A percentile compares a stretch with the other conserved stretches of the same genome.
Evolutionary conservation across 1,140 invertebrate species (phyloP).

Genomic region (Drosophila aff.): DNA sequence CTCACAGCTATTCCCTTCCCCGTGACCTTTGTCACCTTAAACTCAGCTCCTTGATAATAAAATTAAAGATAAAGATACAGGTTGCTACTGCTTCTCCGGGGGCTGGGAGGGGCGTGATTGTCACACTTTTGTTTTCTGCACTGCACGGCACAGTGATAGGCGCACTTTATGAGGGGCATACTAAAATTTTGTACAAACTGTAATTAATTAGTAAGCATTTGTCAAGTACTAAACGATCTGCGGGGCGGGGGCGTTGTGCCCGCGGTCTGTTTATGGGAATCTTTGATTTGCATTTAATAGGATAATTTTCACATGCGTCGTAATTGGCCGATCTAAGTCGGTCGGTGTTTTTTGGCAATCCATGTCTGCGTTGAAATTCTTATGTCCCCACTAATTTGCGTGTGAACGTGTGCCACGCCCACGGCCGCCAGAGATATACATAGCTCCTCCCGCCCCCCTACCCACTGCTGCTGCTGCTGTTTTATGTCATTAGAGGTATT

Average conservation of each 20-base stretch:
- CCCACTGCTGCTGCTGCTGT: slow-evolving; percentile 65
- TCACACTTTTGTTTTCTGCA: slow-evolving; percentile 81
- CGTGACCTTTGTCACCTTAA: slow-evolving; percentile 25
- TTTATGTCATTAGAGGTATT: slow-evolving; percentile 82
- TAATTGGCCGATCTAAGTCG: slow-evolving; percentile 62
- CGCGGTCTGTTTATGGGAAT: slow-evolving; percentile 14
- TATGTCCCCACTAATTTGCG: slow-evolving; percentile 84
- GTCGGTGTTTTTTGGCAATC: slow-evolving; percentile 36
- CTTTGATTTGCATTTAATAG: slow-evolving; percentile 83
- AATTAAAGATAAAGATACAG: neutral
- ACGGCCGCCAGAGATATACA: neutral
- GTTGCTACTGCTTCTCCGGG: neutral
- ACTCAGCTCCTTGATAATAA: neutral
- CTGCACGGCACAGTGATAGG: slow-evolving; percentile 63
- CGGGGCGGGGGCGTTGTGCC: neutral
- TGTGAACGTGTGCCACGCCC: slow-evolving; percentile 67
- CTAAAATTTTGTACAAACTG: slow-evolving; percentile 85
- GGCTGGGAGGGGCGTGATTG: slow-evolving; percentile 38
- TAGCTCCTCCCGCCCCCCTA: slow-evolving; percentile 21
- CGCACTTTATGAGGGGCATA: slow-evolving; percentile 81
- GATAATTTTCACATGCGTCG: slow-evolving; percentile 84
- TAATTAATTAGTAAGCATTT: slow-evolving; percentile 85
- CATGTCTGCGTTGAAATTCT: slow-evolving; percentile 70
- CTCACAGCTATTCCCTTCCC: neutral
- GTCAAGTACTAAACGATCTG: slow-evolving; percentile 78